Base-by-base conservation (phyloP, 2,888 invertebrate genomes). In the Coenonympha glycerion region DNA sequence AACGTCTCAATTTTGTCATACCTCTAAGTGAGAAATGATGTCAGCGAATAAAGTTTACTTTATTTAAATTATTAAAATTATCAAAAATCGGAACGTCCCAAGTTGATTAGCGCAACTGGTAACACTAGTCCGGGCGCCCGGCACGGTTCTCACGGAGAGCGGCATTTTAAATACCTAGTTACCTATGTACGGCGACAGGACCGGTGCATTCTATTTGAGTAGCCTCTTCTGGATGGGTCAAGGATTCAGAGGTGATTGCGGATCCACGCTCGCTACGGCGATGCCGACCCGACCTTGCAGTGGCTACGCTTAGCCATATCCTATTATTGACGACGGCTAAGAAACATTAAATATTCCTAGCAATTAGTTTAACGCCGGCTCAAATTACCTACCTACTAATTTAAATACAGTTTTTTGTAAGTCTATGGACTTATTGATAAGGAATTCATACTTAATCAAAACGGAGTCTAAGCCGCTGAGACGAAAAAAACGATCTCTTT, bases 171-270 rank as follows among this genome's bases (percentile, higher is more conserved):
- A 85, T 87, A 82, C 85, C 83, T 86, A 85, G 79, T 79, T 81
- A 78, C 79, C 72, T 79, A 77, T 63, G 70, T 76, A 74, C 76
- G 76, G 85, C 73, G 85, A 85, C 85, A 85, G 85, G 80, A 83
- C 76, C 66, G 72, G 69, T 76, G 75, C 79, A 80, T 80, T 81
- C 76, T 74, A 76, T 64, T 72, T 67, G 76, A 83, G 83, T 83
- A 84, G 83, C 81, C 82, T 84, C 84, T 84, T 79, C 86, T 80
- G 83, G 86, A 86, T 86, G 84, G 86, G 86, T 87, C 86, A 86
- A 87, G 86, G 86, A 84, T 86, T 68, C 69, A 62, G 64, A 71
- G 78, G 83, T 76, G 82, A 85, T 78, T 79, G 84, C 76, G 77
- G 75, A 81, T 83, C 80, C 76, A 74, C 71, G 71, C 76, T 71